phyloP scores from a whole-genome alignment of 2,888 invertebrate genomes.

The Drosophila quinaria region DNA sequence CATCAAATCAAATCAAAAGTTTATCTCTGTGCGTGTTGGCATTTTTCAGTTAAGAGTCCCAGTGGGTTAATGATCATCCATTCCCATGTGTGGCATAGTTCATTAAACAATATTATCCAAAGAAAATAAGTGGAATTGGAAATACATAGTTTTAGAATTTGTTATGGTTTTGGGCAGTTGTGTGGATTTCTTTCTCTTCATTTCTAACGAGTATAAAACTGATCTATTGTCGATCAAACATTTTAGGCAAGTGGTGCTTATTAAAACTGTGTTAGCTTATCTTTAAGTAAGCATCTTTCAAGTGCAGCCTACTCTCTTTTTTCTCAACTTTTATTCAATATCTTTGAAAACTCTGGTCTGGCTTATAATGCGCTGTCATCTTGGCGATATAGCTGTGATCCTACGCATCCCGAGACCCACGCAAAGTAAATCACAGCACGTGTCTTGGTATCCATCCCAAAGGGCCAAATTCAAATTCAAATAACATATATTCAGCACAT shows the following conservation, averaged over 20 bases:
- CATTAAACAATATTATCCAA: constrained; percentile 39
- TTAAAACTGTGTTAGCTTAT: constrained; percentile 15
- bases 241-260: constrained; percentile 11
- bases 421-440: constrained; percentile 31
- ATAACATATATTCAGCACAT: constrained; percentile 60
- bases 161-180: constrained; percentile 40
- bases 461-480: constrained; percentile 13
- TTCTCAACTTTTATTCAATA: constrained; percentile 10
- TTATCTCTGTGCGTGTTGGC: constrained; percentile 61
- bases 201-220: background rate
- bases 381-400: constrained; percentile 20
- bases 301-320: constrained; percentile 9
- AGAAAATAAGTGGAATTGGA: constrained; percentile 13
- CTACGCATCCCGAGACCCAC: constrained; percentile 49
- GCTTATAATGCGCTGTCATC: constrained; percentile 46
- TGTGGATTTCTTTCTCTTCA: background rate
- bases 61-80: constrained; percentile 30
- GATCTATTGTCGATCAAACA: background rate
- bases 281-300: constrained; percentile 6
- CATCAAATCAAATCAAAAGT: constrained; percentile 56
- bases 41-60: constrained; percentile 44
- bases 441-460: constrained; percentile 28
- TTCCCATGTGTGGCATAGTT: constrained; percentile 53
- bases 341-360: constrained; percentile 8
- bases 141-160: constrained; percentile 56